A percentile compares a stretch with the other conserved stretches of the same genome.
These are phyloP conservation scores for Thymallus thymallus DNA, from an alignment of 2,113 vertebrate genomes.

Conservation along the genomic window DNA sequence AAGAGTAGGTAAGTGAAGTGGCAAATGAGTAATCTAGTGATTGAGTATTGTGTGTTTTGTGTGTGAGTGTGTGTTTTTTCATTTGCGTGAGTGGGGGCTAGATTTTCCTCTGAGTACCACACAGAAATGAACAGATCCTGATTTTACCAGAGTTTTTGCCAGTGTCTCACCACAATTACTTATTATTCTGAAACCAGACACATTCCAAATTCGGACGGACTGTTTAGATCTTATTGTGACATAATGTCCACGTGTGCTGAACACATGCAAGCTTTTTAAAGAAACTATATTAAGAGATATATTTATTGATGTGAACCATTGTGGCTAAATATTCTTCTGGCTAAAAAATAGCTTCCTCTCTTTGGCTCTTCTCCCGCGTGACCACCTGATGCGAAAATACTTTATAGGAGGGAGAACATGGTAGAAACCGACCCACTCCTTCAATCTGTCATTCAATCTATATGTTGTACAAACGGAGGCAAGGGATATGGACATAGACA, in stretches of 20 bases:
- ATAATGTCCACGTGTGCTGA: not conserved
- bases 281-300: not conserved
- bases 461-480: not conserved
- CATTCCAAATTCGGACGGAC: conserved; percentile 8
- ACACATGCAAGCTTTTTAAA: not conserved
- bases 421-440: not conserved
- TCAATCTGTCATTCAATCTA: not conserved
- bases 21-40: not conserved
- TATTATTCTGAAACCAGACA: conserved; percentile 23
- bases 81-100: conserved; percentile 17
- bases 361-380: not conserved
- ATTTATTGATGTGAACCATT: not conserved
- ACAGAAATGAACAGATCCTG: conserved; percentile 29
- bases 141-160: conserved; percentile 27
- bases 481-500: not conserved
- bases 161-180: conserved; percentile 22
- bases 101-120: conserved; percentile 34
- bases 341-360: too few species aligned
- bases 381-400: not conserved
- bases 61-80: conserved; percentile 12
- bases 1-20: not conserved
- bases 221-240: not conserved
- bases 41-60: not conserved
- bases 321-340: not conserved
- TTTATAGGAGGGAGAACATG: not conserved